Base-by-base conservation (phyloP, 2,797 vertebrate species). In the Anguilla obscura region DNA sequence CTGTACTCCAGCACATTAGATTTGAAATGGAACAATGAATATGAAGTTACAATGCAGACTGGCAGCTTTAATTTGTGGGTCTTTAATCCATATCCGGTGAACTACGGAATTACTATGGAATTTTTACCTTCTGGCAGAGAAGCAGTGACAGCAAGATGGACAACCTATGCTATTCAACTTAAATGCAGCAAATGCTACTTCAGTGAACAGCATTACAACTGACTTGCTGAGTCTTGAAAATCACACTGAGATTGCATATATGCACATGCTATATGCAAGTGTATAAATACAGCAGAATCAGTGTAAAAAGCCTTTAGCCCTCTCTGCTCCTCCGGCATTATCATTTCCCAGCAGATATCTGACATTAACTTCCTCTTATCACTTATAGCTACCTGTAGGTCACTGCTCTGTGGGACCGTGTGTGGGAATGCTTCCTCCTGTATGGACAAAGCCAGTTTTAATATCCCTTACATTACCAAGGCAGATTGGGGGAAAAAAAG, bases 401-500 rank as follows among this genome's bases (percentile, higher is more conserved):
- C 45, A 12, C 48, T 33, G 48, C 45, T 76, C 48, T 10, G 16
- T 40, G 54, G 85, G 58, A 60, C 52, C 21, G 10, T 16, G 24
- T 54, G 63, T 48, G 85, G 63, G 71, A 63, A 86, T 69, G 60
- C 21, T 69, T 69, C 69, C 36, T 9, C 85, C 85, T 71, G 48
- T 18, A 76, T 76, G 48, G 45, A 63, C 45, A 74, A 69, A 45
- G 21, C 63, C 24, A 24, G 45, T 52, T 86, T 33, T 74, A 50
- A 86, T 50, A 86, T 86, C 50, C 45, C 48, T 63, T 74, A 21
- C 66, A 54, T 86, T 54, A 76, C 8, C 5, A 56, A 85, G 88
- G 85, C 85, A 84, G 36, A 85, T 58, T 3, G 56, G 56, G 86
- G 80, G 82, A 89, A n/a, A 66, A 66, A 87, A 84, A 91, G 24